A percentile compares a stretch with the other conserved stretches of the same genome.
These are phyloP conservation scores for Apodemia mormo DNA, from an alignment of 2,888 invertebrate species.

Conservation along the genomic window DNA sequence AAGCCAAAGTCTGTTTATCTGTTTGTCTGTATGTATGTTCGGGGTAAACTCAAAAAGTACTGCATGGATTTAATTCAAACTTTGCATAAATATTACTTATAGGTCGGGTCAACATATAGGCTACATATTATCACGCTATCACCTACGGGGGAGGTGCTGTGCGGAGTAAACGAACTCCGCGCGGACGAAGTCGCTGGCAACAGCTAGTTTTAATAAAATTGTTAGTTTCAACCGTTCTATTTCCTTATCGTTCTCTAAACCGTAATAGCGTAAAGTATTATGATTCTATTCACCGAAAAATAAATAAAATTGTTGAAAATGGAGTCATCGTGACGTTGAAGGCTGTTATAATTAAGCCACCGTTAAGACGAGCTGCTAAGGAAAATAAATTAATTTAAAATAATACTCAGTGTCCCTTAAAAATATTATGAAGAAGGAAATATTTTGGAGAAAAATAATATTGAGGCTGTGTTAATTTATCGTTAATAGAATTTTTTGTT, in stretches of 20 bases:
- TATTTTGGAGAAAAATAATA: neutral
- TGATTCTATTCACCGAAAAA: neutral
- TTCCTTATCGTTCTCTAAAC: neutral
- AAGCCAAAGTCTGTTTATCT: too few relatives aligned
- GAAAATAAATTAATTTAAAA: conserved; percentile 11
- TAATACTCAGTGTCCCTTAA: neutral
- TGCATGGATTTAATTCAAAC: too few relatives aligned
- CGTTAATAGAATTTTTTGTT: neutral
- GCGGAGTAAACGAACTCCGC: too few relatives aligned
- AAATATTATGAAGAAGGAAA: neutral
- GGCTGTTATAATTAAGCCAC: neutral
- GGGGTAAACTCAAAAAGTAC: too few relatives aligned
- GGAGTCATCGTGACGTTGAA: neutral
- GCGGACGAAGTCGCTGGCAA: too few relatives aligned
- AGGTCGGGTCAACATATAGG: too few relatives aligned
- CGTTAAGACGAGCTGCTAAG: neutral
- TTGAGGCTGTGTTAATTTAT: neutral
- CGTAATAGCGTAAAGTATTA: neutral
- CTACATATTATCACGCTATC: too few relatives aligned
- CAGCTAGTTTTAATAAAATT: too few relatives aligned
- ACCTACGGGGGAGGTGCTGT: too few relatives aligned
- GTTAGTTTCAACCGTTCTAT: too few relatives aligned
- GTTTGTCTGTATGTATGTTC: too few relatives aligned
- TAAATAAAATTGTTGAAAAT: conserved; percentile 4
- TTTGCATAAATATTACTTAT: too few relatives aligned